A percentile compares a stretch with the other conserved stretches of the same genome.
Conservation (phyloP, 2,797 vertebrate genomes). For the Channa striata region DNA sequence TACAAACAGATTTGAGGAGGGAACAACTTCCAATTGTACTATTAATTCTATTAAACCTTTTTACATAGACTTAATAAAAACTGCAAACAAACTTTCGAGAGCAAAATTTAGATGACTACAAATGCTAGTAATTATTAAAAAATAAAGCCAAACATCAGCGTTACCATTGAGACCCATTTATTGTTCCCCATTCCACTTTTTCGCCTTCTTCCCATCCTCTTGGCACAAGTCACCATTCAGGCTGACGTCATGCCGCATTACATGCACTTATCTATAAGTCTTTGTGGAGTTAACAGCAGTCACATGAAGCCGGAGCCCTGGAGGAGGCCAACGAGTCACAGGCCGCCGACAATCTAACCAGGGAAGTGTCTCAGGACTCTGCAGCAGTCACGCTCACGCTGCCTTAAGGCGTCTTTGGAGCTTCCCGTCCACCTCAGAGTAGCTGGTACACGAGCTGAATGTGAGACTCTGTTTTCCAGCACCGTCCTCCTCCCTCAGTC, state of each 20-base stretch:
- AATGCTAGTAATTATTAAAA: too few species aligned
- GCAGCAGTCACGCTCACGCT: conserved; percentile 32
- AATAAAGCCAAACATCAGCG: too few species aligned
- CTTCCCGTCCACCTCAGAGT: conserved; percentile 51
- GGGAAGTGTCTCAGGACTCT: conserved; percentile 33
- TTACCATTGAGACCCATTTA: too few species aligned
- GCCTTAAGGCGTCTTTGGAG: conserved; percentile 37
- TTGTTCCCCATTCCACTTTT: background rate
- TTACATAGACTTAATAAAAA: too few species aligned
- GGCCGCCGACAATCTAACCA: conserved; percentile 29
- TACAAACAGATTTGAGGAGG: too few species aligned
- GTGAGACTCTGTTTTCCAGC: conserved; percentile 54
- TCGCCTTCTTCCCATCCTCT: background rate
- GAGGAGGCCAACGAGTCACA: conserved; percentile 46
- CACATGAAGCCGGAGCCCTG: conserved; percentile 47
- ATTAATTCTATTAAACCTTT: too few species aligned
- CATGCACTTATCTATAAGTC: conserved; percentile 41
- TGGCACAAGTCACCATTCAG: conserved; percentile 10
- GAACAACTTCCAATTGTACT: too few species aligned
- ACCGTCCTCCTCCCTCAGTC: conserved; percentile 35
- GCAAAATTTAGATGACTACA: too few species aligned
- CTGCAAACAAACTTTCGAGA: too few species aligned
- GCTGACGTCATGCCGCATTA: conserved; percentile 2
- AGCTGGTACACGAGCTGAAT: conserved; percentile 57
- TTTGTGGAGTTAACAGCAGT: conserved; percentile 35